These are phyloP conservation scores for Drosophila picticornis DNA, from an alignment of 2,888 invertebrate species.

Conservation along the genomic window DNA sequence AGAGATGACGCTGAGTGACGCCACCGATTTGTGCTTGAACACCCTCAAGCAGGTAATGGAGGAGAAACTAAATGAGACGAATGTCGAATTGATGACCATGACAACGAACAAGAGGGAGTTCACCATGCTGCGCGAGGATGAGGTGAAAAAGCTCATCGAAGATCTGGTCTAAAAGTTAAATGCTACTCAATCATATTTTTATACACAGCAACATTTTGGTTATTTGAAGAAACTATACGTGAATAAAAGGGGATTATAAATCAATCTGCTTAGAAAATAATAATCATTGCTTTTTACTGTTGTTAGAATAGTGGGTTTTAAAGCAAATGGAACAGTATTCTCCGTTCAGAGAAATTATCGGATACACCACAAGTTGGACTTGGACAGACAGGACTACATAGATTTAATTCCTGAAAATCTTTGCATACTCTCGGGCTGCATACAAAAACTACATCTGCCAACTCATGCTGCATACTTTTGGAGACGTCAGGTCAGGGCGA, in stretches of 20 bases:
- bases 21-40: constrained; percentile 92
- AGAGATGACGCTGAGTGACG: constrained; percentile 97
- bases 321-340: neutral
- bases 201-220: constrained; percentile 31
- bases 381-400: neutral
- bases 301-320: neutral
- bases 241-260: constrained; percentile 77
- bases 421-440: neutral
- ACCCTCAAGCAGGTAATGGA: constrained; percentile 99
- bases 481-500: neutral
- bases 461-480: neutral
- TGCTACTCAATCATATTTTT: constrained; percentile 8
- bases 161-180: constrained; percentile 87
- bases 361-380: neutral
- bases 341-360: neutral
- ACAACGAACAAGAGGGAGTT: constrained; percentile 92
- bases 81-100: constrained; percentile 98
- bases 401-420: rapidly evolving
- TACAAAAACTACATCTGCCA: neutral
- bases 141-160: constrained; percentile 95
- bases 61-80: constrained; percentile 97
- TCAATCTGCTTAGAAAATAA: constrained; percentile 37
- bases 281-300: neutral
- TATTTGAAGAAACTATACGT: constrained; percentile 40
- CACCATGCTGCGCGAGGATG: constrained; percentile 95